phyloP scores from a whole-genome alignment of 2,888 invertebrate species.

The Tiliacea citrago region DNA sequence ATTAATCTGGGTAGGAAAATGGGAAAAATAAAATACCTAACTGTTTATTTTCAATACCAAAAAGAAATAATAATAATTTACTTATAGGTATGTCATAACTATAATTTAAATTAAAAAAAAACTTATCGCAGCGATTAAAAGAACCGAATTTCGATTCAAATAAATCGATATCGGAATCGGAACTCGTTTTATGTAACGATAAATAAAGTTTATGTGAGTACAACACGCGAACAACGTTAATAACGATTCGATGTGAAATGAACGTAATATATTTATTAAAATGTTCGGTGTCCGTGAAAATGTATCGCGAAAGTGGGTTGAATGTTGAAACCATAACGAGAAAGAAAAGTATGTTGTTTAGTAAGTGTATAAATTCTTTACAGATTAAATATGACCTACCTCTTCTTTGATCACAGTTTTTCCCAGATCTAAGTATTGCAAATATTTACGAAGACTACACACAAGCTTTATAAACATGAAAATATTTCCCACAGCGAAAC shows the following conservation, averaged over 20 bases:
- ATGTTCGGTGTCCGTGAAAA: constrained; percentile 55
- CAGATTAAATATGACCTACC: not conserved
- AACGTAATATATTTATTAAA: constrained; percentile 45
- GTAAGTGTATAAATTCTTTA: not conserved
- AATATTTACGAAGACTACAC: not conserved
- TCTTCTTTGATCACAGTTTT: not conserved
- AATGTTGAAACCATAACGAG: constrained; percentile 51
- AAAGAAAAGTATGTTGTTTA: constrained; percentile 25
- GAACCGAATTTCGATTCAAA: constrained; percentile 32
- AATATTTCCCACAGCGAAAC: not conserved
- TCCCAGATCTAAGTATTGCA: not conserved
- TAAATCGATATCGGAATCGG: constrained; percentile 47
- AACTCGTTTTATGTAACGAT: constrained; percentile 48
- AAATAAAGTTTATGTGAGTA: constrained; percentile 37
- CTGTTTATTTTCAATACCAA: not conserved
- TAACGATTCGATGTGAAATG: constrained; percentile 39
- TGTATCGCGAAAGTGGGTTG: constrained; percentile 54
- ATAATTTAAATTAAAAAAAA: not conserved
- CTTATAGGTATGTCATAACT: not conserved
- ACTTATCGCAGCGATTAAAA: constrained; percentile 11
- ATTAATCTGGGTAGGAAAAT: not conserved
- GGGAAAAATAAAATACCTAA: not conserved
- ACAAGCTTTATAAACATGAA: not conserved
- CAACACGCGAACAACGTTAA: constrained; percentile 43
- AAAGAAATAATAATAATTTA: not conserved